Conservation (phyloP, 2,888 invertebrate species). For the Ophion costatus region DNA sequence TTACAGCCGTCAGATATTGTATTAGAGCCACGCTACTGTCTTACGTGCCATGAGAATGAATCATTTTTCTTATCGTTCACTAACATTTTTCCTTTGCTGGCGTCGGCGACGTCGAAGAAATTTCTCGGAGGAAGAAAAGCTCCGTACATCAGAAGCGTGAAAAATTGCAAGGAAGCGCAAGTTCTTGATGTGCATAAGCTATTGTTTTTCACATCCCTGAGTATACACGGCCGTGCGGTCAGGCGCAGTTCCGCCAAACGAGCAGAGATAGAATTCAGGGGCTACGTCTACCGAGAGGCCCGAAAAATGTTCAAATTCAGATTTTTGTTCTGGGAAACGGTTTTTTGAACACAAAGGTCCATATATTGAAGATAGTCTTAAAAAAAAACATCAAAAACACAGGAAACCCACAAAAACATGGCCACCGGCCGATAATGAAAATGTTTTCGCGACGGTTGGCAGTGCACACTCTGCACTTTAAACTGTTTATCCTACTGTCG, state of each 20-base stretch:
- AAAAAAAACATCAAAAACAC: too few species aligned
- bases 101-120: neutral
- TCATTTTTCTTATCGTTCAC: neutral
- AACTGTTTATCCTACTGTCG: too few species aligned
- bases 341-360: neutral
- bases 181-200: neutral
- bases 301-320: neutral
- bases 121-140: neutral
- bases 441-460: too few species aligned
- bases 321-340: too few species aligned
- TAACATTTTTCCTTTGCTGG: neutral
- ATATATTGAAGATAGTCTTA: neutral
- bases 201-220: neutral
- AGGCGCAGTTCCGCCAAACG: neutral
- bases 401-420: too few species aligned
- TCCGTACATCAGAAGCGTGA: neutral
- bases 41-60: neutral
- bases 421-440: too few species aligned
- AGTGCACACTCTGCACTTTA: too few species aligned
- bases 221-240: neutral
- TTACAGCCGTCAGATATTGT: neutral
- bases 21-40: neutral
- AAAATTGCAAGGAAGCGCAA: neutral
- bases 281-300: neutral
- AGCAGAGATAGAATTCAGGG: slow-evolving; percentile 1